Evolutionary conservation across 2,888 invertebrate species (phyloP), one percentile per base, ranked within the genome.

Genomic region (Orgyia antiqua): DNA sequence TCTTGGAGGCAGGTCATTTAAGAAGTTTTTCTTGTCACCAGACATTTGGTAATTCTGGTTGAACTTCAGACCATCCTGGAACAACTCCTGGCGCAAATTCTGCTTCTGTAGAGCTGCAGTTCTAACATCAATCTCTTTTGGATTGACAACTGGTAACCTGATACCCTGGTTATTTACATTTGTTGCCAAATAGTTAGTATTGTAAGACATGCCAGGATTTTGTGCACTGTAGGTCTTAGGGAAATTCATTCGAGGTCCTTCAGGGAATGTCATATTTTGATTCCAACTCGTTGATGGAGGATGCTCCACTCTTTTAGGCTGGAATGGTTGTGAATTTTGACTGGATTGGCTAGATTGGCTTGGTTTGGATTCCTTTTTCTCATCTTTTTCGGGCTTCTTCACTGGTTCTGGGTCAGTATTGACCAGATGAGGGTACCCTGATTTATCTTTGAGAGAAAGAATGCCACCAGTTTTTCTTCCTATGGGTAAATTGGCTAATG

Each of bases 381-480:
- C 71, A 0, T 79, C 79, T 31, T 78, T 73, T 1, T 82, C 79
- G 0, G 42, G 27, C 39, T 79, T 77, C 39, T 70, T 78, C 2
- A 42, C 24, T 0, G 68, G 65, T 21, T 82, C 78, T 0, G 83
- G 71, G 0, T 83, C 82, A 0, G 68, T 68, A 52, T 86, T 80
- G 13, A 83, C 84, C 0, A 87, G 57, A 44, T 87, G 87, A 0
- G 87, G 87, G 45, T 87, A 87, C 0, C 87, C 87, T 0, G 87
- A 87, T 27, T 87, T 87, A 57, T 87, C 87, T 33, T 87, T 87
- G 2, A 87, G 63, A 0, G 87, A 82, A n/a, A 87, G 77, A 9
- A 87, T 87, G 9, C 87, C 87, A 5, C 87, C 87, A 0, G 87
- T 87, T 42, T 87, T 87, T 10, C 79, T 64, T 13, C 87, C 87